A percentile compares a stretch with the other conserved stretches of the same genome.
Evolutionary conservation across 2,888 invertebrate genomes (phyloP).

Genomic region (Meteorus cinctellus): DNA sequence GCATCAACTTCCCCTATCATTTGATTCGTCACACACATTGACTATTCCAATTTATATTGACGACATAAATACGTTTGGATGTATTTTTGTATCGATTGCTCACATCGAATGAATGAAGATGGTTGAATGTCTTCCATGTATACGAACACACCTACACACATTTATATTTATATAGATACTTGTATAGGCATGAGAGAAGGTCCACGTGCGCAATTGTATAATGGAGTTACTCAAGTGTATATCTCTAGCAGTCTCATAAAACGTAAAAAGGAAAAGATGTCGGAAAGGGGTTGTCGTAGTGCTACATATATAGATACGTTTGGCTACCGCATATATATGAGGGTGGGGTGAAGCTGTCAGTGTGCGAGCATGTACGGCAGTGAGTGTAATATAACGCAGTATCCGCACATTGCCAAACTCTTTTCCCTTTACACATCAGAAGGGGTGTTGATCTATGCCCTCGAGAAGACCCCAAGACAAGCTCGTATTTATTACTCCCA

Average conservation of each 20-base stretch:
- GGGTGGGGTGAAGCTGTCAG: background rate
- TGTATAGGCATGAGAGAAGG: constrained; percentile 22
- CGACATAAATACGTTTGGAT: background rate
- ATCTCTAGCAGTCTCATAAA: constrained; percentile 43
- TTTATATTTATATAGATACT: constrained; percentile 6
- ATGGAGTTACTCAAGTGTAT: constrained; percentile 47
- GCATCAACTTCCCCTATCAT: constrained; percentile 7
- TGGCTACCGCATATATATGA: background rate
- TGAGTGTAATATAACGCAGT: constrained; percentile 7
- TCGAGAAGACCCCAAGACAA: constrained; percentile 37
- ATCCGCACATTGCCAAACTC: constrained; percentile 22
- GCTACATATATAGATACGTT: background rate
- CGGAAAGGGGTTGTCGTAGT: constrained; percentile 14
- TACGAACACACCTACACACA: background rate
- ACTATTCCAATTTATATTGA: constrained; percentile 4
- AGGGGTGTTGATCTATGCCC: constrained; percentile 43
- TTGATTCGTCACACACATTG: constrained; percentile 13
- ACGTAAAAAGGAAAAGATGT: constrained; percentile 32
- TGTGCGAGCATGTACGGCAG: constrained; percentile 18
- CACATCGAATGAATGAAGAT: constrained; percentile 5
- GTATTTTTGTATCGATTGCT: background rate
- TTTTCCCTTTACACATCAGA: constrained; percentile 9
- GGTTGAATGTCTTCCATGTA: background rate
- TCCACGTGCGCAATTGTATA: constrained; percentile 41
- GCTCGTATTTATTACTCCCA: constrained; percentile 40